These are phyloP conservation scores for Scarus forsteni DNA, from an alignment of 2,797 vertebrate species.

Conservation along the genomic window DNA sequence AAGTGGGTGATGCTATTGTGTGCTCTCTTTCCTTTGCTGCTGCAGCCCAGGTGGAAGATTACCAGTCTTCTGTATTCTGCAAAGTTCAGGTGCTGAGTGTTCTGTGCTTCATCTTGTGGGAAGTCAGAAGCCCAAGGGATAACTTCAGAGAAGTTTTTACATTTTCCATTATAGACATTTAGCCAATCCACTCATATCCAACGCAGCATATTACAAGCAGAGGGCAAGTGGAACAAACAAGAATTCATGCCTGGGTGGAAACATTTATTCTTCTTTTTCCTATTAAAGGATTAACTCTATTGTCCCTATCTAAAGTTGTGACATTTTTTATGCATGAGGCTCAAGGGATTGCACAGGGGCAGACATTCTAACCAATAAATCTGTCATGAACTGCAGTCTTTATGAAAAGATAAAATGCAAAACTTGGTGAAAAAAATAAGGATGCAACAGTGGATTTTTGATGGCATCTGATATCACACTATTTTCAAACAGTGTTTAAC, in stretches of 20 bases:
- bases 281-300: constrained; percentile 47
- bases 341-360: constrained; percentile 36
- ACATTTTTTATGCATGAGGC: constrained; percentile 43
- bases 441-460: too few relatives aligned
- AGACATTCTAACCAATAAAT: constrained; percentile 41
- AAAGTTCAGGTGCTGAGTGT: constrained; percentile 49
- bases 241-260: constrained; percentile 33
- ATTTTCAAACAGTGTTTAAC: too few relatives aligned
- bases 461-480: too few relatives aligned
- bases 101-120: constrained; percentile 47
- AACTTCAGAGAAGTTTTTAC: constrained; percentile 40
- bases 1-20: constrained; percentile 67
- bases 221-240: constrained; percentile 44
- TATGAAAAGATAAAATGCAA: constrained; percentile 17
- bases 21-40: constrained; percentile 39
- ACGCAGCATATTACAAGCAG: constrained; percentile 22
- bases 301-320: constrained; percentile 22
- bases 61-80: constrained; percentile 40
- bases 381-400: constrained; percentile 26
- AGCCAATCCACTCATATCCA: constrained; percentile 32
- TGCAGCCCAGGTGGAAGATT: constrained; percentile 58
- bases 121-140: constrained; percentile 33
- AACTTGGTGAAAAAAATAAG: constrained; percentile 1
- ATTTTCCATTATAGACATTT: constrained; percentile 40
- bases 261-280: constrained; percentile 27